phyloP scores from a whole-genome alignment of 1,140 invertebrate genomes.

The Pseudomyrmex sp. region DNA sequence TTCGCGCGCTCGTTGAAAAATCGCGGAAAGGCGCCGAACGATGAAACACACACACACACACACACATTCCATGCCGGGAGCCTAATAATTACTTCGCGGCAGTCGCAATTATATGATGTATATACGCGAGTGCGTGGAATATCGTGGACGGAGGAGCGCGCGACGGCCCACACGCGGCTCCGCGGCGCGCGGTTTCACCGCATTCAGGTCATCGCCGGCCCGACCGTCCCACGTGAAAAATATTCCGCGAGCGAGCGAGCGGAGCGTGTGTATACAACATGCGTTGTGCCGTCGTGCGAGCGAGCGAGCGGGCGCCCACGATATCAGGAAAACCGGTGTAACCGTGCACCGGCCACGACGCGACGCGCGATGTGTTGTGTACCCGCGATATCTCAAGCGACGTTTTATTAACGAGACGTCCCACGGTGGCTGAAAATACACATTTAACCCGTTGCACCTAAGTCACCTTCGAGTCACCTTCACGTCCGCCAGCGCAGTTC shows the following conservation, averaged over 20 bases:
- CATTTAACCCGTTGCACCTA: slow-evolving; percentile 42
- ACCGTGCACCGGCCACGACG: background rate
- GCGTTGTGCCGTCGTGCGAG: background rate
- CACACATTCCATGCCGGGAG: background rate
- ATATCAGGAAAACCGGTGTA: slow-evolving; percentile 47
- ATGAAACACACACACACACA: no score
- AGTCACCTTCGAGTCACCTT: slow-evolving; percentile 24
- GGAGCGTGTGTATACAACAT: slow-evolving; percentile 17
- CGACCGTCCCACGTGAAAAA: slow-evolving; percentile 69
- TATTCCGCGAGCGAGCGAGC: slow-evolving; percentile 45
- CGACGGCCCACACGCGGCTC: slow-evolving; percentile 51
- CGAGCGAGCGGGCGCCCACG: slow-evolving; percentile 35
- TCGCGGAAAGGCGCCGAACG: background rate
- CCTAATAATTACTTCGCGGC: slow-evolving; percentile 57
- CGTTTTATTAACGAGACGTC: slow-evolving; percentile 34
- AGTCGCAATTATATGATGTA: slow-evolving; percentile 50
- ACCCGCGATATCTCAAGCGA: background rate
- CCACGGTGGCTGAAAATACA: slow-evolving; percentile 44
- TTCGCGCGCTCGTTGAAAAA: background rate
- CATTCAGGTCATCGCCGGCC: slow-evolving; percentile 73
- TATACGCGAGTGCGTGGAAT: slow-evolving; percentile 57
- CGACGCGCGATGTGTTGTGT: background rate
- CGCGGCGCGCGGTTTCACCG: slow-evolving; percentile 64
- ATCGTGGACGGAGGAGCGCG: slow-evolving; percentile 22
- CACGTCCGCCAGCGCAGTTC: slow-evolving; percentile 14